Conservation (phyloP, 2,888 invertebrate species). For the Stegana nigrithorax region DNA sequence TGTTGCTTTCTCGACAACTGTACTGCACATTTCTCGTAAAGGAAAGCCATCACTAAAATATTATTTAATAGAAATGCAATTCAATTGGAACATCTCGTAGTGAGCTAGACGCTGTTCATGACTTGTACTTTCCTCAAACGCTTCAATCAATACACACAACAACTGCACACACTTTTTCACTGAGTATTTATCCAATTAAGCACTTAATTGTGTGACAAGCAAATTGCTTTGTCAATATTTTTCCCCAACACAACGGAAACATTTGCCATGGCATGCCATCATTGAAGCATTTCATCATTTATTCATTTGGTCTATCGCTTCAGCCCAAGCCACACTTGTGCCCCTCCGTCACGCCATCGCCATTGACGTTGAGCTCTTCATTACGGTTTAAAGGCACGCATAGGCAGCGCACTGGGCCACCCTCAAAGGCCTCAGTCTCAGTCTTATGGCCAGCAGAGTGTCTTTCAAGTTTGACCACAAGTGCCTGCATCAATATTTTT, state of each 20-base stretch:
- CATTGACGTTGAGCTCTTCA: constrained; percentile 19
- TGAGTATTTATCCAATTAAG: constrained; percentile 58
- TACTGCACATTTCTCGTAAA: too few species aligned
- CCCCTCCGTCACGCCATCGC: background rate
- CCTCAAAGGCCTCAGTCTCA: constrained; percentile 35
- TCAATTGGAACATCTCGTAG: constrained; percentile 29
- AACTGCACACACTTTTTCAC: background rate
- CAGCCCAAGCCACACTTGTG: constrained; percentile 1
- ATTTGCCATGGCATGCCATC: too few species aligned
- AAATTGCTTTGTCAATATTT: constrained; percentile 61
- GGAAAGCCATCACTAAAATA: too few species aligned
- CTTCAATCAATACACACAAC: background rate
- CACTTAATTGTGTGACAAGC: constrained; percentile 60
- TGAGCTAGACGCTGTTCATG: background rate
- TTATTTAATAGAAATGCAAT: constrained; percentile 57
- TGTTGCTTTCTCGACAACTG: too few species aligned
- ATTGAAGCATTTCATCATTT: constrained; percentile 17
- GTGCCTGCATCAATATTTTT: constrained; percentile 31
- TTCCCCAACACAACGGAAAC: constrained; percentile 56
- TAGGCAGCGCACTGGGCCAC: constrained; percentile 38
- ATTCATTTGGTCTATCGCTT: background rate
- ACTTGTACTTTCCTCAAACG: constrained; percentile 6
- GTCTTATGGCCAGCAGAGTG: constrained; percentile 46
- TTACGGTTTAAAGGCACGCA: constrained; percentile 27
- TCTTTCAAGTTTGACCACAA: constrained; percentile 57